These are phyloP conservation scores for Cheirogaleus major DNA, from an alignment of 2,797 vertebrate genomes.

Conservation along the genomic window DNA sequence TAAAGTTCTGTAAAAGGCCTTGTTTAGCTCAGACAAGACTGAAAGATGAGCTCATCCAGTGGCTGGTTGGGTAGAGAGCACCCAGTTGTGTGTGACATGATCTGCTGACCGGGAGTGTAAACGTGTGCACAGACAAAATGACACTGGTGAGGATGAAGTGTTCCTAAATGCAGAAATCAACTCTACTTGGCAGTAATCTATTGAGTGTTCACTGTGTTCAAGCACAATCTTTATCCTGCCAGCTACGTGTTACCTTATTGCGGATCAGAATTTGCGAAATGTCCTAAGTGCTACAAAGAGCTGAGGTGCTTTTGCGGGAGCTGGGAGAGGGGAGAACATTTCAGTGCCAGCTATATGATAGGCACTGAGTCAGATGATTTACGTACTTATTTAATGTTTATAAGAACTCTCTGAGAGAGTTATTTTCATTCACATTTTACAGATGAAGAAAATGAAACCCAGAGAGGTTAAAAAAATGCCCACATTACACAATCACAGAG, in stretches of 20 bases:
- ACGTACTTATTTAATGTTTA: not conserved
- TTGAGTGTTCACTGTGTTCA: not conserved
- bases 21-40: conserved; percentile 13
- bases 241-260: not conserved
- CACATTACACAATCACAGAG: not conserved
- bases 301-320: not conserved
- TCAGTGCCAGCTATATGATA: not conserved
- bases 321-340: not conserved
- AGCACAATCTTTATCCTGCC: not conserved
- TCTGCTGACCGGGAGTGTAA: not conserved
- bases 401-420: not conserved
- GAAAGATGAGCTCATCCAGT: conserved; percentile 54
- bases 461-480: not conserved
- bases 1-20: conserved; percentile 69
- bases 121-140: not conserved
- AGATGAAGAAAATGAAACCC: conserved; percentile 36
- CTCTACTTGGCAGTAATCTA: not conserved
- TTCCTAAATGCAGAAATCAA: not conserved
- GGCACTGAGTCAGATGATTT: not conserved
- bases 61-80: not conserved
- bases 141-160: not conserved
- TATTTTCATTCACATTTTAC: conserved; percentile 16
- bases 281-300: not conserved
- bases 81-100: not conserved
- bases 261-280: not conserved